A percentile compares a stretch with the other conserved stretches of the same genome.
phyloP scores from a whole-genome alignment of 2,888 invertebrate species.

The Arge pagana region DNA sequence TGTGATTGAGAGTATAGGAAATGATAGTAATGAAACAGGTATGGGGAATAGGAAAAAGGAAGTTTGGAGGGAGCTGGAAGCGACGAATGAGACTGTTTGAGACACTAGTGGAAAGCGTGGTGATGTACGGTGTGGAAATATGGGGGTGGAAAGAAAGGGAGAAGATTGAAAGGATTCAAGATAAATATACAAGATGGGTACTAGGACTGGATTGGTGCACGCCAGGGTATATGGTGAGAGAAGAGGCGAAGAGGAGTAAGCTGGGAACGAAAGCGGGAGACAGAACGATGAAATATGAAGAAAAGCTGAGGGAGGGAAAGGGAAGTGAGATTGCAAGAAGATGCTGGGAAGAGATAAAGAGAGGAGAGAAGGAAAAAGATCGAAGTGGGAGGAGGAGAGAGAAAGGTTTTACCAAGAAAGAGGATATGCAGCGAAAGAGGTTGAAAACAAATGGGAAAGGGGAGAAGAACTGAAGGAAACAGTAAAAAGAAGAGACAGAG shows the following conservation, averaged over 20 bases:
- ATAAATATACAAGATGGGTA: slow-evolving; percentile 17
- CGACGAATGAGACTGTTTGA: slow-evolving; percentile 11
- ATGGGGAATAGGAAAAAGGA: slow-evolving; percentile 20
- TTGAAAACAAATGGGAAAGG: slow-evolving; percentile 19
- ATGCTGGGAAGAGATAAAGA: slow-evolving; percentile 9
- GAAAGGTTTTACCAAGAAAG: slow-evolving; percentile 19
- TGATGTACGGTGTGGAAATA: slow-evolving; percentile 21
- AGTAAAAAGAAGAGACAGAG: slow-evolving; percentile 15
- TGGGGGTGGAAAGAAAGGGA: slow-evolving; percentile 21
- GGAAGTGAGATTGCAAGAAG: neutral
- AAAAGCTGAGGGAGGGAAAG: neutral
- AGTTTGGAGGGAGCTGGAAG: slow-evolving; percentile 5
- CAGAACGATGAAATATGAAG: neutral
- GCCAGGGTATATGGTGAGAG: slow-evolving; percentile 11
- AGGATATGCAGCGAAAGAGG: slow-evolving; percentile 18
- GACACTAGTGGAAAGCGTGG: slow-evolving; percentile 3
- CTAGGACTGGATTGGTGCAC: slow-evolving; percentile 14
- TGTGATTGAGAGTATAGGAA: slow-evolving; percentile 2
- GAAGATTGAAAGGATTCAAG: slow-evolving; percentile 9
- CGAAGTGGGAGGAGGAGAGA: slow-evolving; percentile 7
- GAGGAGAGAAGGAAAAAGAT: neutral
- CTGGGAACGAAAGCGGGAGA: neutral
- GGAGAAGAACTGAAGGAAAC: slow-evolving; percentile 2
- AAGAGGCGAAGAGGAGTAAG: slow-evolving; percentile 20
- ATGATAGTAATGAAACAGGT: slow-evolving; percentile 18